phyloP scores from a whole-genome alignment of 2,113 vertebrate genomes.

The Cettia cetti region DNA sequence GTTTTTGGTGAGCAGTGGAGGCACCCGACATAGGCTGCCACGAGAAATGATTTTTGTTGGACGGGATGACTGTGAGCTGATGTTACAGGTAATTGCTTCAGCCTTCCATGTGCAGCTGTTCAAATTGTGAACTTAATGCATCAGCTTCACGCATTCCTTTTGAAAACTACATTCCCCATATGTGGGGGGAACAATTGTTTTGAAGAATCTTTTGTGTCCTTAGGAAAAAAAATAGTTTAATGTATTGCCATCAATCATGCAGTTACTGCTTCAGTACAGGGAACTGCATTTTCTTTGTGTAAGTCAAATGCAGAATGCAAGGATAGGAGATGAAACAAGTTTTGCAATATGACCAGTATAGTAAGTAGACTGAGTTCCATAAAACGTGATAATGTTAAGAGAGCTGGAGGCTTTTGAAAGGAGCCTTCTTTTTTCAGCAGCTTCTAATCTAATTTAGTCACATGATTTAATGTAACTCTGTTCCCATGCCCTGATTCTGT shows the following conservation, averaged over 20 bases:
- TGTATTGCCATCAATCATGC: not conserved
- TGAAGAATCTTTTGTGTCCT: not conserved
- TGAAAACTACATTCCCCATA: not conserved
- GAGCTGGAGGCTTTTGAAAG: not conserved
- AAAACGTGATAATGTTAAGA: not conserved
- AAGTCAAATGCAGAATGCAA: not conserved
- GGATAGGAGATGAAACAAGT: not conserved
- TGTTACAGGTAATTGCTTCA: slow-evolving; percentile 89
- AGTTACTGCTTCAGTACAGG: not conserved
- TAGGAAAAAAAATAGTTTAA: not conserved
- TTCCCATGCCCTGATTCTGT: not conserved
- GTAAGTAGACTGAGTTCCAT: not conserved
- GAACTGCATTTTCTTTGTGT: not conserved
- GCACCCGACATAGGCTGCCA: slow-evolving; percentile 94
- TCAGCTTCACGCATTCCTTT: not conserved
- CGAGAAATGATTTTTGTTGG: slow-evolving; percentile 99
- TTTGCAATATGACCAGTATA: not conserved
- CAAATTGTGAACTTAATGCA: not conserved
- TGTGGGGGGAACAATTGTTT: not conserved
- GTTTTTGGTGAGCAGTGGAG: slow-evolving; percentile 99
- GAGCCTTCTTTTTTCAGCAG: not conserved
- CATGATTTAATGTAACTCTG: not conserved
- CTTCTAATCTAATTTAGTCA: not conserved
- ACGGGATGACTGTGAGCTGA: slow-evolving; percentile 97
- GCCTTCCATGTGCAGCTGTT: not conserved